These are phyloP conservation scores for Baccha elongata DNA, from an alignment of 2,888 invertebrate genomes.

Conservation along the genomic window DNA sequence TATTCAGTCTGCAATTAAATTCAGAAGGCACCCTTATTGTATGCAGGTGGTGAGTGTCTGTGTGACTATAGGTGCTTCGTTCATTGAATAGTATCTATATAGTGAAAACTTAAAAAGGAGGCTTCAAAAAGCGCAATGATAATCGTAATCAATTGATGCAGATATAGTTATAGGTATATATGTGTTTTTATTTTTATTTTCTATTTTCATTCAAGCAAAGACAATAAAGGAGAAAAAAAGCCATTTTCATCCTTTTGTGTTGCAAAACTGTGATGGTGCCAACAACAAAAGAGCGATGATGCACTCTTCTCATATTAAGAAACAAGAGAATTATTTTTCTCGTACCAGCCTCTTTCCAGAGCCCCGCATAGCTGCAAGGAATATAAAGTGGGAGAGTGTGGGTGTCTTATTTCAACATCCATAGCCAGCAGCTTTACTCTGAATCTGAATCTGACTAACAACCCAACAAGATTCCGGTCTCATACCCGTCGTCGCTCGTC, in stretches of 20 bases:
- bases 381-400: conserved; percentile 19
- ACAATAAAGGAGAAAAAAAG: conserved; percentile 34
- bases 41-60: not conserved
- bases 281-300: conserved; percentile 58
- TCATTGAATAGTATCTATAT: too few species aligned
- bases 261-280: conserved; percentile 50
- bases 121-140: conserved; percentile 42
- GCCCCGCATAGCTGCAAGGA: conserved; percentile 57
- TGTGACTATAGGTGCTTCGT: too few species aligned
- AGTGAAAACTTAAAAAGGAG: not conserved
- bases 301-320: conserved; percentile 48
- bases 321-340: conserved; percentile 44
- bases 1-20: not conserved
- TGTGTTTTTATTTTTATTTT: conserved; percentile 6
- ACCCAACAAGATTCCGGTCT: conserved; percentile 33
- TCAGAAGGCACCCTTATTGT: conserved; percentile 8
- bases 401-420: conserved; percentile 32
- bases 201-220: conserved; percentile 28
- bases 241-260: conserved; percentile 60
- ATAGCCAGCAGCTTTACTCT: conserved; percentile 29
- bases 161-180: conserved; percentile 12
- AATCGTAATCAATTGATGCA: conserved; percentile 54
- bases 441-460: conserved; percentile 25
- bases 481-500: not conserved
- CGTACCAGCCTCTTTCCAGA: conserved; percentile 23